A percentile compares a stretch with the other conserved stretches of the same genome.
Conservation (phyloP, 2,888 invertebrate genomes). For the Sphinx pinastri region DNA sequence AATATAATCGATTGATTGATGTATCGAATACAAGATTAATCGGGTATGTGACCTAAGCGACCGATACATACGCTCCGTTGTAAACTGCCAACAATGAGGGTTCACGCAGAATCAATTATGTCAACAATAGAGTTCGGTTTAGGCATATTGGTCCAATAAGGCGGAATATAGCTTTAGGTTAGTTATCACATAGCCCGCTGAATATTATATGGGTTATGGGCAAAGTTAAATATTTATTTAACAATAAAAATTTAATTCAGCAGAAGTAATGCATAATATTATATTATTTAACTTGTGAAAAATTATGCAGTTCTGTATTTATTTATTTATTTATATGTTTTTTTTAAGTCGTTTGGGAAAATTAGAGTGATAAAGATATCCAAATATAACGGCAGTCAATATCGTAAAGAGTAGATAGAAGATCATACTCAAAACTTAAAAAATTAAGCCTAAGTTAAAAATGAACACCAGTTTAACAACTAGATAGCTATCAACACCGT, state of each 20-base stretch:
- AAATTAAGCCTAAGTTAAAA: no score
- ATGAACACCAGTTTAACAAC: no score
- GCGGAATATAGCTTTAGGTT: no score
- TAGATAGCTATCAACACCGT: no score
- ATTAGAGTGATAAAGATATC: no score
- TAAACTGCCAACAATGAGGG: background rate
- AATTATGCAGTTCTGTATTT: no score
- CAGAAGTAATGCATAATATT: background rate
- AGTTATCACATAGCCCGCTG: background rate
- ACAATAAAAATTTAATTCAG: background rate
- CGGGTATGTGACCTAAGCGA: constrained; percentile 3
- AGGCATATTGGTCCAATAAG: background rate
- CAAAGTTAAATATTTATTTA: background rate
- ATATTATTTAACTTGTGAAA: background rate
- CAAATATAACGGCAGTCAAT: no score
- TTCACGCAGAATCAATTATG: constrained; percentile 9
- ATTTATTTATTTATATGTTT: no score
- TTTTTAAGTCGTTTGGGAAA: no score
- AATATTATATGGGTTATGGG: background rate
- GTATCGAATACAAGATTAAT: background rate
- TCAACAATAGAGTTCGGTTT: background rate
- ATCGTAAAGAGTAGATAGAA: no score
- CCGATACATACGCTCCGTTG: background rate
- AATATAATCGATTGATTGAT: background rate
- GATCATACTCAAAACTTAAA: no score